Evolutionary conservation across 2,888 invertebrate genomes (phyloP), one percentile per base, ranked within the genome.

Genomic region (Callyntrura sp.): DNA sequence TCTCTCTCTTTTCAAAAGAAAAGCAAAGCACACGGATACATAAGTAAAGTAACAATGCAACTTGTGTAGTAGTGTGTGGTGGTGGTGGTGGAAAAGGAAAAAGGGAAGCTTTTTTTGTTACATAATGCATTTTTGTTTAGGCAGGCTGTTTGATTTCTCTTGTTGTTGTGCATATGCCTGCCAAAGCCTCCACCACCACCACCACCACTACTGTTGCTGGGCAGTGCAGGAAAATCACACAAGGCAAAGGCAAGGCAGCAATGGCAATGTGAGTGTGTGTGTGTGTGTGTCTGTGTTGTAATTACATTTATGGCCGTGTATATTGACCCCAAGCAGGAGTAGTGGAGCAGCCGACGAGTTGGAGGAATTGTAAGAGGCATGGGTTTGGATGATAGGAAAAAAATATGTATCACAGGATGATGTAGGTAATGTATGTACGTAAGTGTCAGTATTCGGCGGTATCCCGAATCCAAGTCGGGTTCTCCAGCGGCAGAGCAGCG

Each of bases 391-490:
- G 35, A 35, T 35, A 35, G 35, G 35, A 35, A 35, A 6, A 35
- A 35, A 35, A 35, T 35, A 35, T 35, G 35, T 35, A 35, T 35
- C 35, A 35, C 35, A 6, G 35, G 35, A 35, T 35, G 3, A 35
- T 35, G 62, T 23, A 68, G 45, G 45, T 45, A 70, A 17, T 5
- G 23, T 17, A 70, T 45, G 73, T 23, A 73, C 48, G 73, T 79
- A 79, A 57, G 57, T 79, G 79, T 79, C 79, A 79, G 79, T 79
- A 57, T 25, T 79, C 79, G 79, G 79, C 79, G 28, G 35, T 79
- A 79, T 79, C 57, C 57, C 79, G 79, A 79, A 28, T 17, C 55
- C 23, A 23, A 23, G 23, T 76, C 76, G 76, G 76, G 48, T 76
- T 76, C 51, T 51, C 48, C 76, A 76, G 76, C 51, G 35, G 51